Evolutionary conservation across 1,140 invertebrate species (phyloP).

Genomic region (Drosophila asahinai): DNA sequence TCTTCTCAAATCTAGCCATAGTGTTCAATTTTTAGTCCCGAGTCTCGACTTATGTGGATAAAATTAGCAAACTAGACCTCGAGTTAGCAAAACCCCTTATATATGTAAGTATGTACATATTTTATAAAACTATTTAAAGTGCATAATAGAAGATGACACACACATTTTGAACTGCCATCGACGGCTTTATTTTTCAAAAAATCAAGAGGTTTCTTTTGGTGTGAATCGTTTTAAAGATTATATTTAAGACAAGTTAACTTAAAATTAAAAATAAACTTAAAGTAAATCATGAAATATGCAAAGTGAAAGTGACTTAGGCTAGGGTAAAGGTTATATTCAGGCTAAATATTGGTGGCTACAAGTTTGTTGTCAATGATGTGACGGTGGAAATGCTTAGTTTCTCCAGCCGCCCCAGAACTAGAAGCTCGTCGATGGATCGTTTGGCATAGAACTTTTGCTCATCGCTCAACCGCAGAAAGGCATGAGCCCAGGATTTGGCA

Average conservation of each 20-base stretch:
- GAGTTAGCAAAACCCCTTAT: too few relatives aligned
- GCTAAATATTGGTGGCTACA: slow-evolving; percentile 29
- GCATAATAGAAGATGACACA: too few relatives aligned
- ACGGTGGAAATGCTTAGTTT: slow-evolving; percentile 65
- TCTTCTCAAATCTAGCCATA: too few relatives aligned
- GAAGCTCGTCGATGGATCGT: slow-evolving; percentile 70
- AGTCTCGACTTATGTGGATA: too few relatives aligned
- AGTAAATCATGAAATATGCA: too few relatives aligned
- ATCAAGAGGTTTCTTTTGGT: background rate
- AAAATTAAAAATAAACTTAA: background rate
- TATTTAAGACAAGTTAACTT: background rate
- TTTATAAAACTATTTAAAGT: background rate
- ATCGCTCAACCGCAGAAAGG: slow-evolving; percentile 68
- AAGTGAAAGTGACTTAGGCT: background rate
- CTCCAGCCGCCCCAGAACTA: slow-evolving; percentile 62
- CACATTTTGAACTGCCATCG: background rate
- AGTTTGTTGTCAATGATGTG: slow-evolving; percentile 63
- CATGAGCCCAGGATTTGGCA: slow-evolving; percentile 67
- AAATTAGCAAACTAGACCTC: too few relatives aligned
- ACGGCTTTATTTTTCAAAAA: background rate
- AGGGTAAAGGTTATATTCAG: background rate
- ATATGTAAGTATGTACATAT: background rate
- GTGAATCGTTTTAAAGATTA: background rate
- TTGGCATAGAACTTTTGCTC: slow-evolving; percentile 76
- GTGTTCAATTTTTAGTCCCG: too few relatives aligned